Percentiles rank a stretch among this genome's conserved stretches.
These are phyloP conservation scores for Champsocephalus esox DNA, from an alignment of 2,797 vertebrate genomes.

Conservation along the genomic window DNA sequence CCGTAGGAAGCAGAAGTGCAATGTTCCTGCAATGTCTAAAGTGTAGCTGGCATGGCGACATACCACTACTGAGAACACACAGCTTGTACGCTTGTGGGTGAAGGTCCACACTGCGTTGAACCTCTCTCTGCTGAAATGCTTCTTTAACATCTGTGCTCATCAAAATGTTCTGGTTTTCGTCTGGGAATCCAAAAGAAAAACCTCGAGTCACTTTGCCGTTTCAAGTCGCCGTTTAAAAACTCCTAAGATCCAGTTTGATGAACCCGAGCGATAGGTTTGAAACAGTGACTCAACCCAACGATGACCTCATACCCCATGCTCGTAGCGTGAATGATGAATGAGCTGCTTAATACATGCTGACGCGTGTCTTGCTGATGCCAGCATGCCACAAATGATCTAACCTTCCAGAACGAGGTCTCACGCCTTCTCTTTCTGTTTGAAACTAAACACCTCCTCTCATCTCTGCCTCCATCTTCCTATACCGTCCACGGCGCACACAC, in stretches of 20 bases:
- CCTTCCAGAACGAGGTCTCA: conserved; percentile 29
- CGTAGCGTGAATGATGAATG: conserved; percentile 68
- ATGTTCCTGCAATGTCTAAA: not conserved
- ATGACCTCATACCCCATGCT: conserved; percentile 66
- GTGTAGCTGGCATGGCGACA: not conserved
- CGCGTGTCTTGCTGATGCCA: conserved; percentile 63
- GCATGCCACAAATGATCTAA: conserved; percentile 38
- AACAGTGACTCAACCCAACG: conserved; percentile 30
- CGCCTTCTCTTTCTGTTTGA: conserved; percentile 14
- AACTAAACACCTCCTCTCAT: conserved; percentile 26
- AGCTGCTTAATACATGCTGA: conserved; percentile 72
- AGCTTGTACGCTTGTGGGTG: not conserved
- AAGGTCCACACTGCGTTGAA: conserved; percentile 5
- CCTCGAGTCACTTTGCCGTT: conserved; percentile 5
- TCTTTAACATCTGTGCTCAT: conserved; percentile 33
- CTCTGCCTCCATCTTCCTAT: conserved; percentile 49
- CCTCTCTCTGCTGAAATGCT: conserved; percentile 11
- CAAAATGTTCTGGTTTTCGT: conserved; percentile 29
- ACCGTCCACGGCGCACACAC: conserved; percentile 40
- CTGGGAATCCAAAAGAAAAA: conserved; percentile 12
- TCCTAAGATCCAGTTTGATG: conserved; percentile 47
- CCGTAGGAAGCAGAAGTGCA: not conserved
- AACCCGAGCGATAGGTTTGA: conserved; percentile 31
- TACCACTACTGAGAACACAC: not conserved
- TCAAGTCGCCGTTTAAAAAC: conserved; percentile 21